Evolutionary conservation across 2,888 invertebrate species (phyloP), one percentile per base, ranked within the genome.

Genomic region (Limulus polyphemus): DNA sequence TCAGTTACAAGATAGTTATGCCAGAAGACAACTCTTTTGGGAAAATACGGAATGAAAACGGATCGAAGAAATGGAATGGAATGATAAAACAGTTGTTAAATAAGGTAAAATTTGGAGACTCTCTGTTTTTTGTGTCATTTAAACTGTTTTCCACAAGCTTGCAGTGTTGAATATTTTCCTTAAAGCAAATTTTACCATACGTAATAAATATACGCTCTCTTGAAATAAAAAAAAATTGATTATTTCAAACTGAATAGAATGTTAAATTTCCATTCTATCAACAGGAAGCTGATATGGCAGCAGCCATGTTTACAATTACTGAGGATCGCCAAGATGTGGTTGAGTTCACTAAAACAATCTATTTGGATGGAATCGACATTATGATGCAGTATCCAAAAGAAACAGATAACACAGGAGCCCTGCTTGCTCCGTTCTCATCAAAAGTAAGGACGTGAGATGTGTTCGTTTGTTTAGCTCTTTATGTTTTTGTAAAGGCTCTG

Each of bases 291-390:
- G 10, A 14, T 10, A 56, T 56, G 11, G 56, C 17, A 56, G 17
- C 32, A 17, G 56, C 17, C 11, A 16, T 10, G 10, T 17, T 56
- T 13, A 56, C 56, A n/a, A 46, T 17, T 17, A 56, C 56, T 16
- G 13, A 10, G 47, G 56, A 59, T 11, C 56, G 62, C 11, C 51
- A 56, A 46, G 49, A 59, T 11, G 62, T 51, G 10, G 56, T 62
- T 14, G 56, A 49, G 46, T 62, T 62, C 49, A 56, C 59, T 16
- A 52, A 49, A 10, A 51, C 49, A 11, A 46, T 62, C 13, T 59
- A 52, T n/a, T 55, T 59, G 49, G 62, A 62, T 14, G 59, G 55
- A 12, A 49, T 62, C 7, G 62, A 59, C 2, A 14, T 62, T 47
- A 50, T 62, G 46, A 56, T 60, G 16, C 10, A 50, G 5, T 52